Evolutionary conservation across 2,888 invertebrate genomes (phyloP), one percentile per base, ranked within the genome.

Genomic region (Parnassius glacialis): DNA sequence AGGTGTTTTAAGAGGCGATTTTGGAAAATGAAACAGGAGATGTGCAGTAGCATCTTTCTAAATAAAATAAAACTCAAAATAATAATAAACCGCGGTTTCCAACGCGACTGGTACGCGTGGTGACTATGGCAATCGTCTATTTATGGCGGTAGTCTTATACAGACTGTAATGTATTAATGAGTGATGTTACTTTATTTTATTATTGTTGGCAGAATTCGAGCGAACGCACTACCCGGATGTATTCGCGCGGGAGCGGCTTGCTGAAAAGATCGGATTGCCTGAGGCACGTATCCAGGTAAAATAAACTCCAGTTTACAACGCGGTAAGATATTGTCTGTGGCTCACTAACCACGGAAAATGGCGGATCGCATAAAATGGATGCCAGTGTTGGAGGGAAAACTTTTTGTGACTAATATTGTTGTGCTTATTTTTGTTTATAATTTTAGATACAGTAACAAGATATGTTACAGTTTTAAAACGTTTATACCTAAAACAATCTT

Each of bases 241-340:
- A 73, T 98, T 98, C 92, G 98, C 98, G 72, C 93, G 98, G 79
- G 98, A 98, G 90, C 94, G 97, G 90, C 94, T 98, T 85, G 98
- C 98, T 70, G 97, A 96, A 93, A 98, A 98, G 95, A 98, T 98
- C 92, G 97, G 97, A 94, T 96, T 98, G 92, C 98, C 98, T 92
- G 98, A 98, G 95, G 98, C 98, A 93, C 95, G 98, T 95, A 98
- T 98, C 95, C 98, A 98, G 97, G 98, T 98, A 94, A 94, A 95
- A 94, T 93, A 92, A 92, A 85, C 80, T 88, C 87, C 88, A 89
- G 83, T 87, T 87, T 88, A 83, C 82, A 81, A 76, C 80, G 79
- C 78, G 85, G 87, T 85, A 80, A 86, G 85, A 81, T 82, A 84
- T 67, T 71, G 68, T 70, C 70, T 69, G 66, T 73, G 70, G 68